Conservation (phyloP, 2,113 vertebrate species). For the Syngnathus typhle region DNA sequence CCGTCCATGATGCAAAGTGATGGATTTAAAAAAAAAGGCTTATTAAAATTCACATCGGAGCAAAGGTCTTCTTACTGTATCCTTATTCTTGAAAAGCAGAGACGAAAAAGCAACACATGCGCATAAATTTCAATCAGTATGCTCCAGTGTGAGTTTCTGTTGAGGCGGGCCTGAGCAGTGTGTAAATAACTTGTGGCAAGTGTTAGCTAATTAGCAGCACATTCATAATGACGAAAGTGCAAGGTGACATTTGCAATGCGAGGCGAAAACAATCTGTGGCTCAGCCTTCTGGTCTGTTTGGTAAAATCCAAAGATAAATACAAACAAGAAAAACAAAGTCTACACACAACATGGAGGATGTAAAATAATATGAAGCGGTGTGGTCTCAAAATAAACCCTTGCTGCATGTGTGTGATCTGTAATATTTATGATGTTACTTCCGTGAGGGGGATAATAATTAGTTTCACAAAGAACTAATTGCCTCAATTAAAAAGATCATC, state of each 20-base stretch:
- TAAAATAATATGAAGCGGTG: not conserved
- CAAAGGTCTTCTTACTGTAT: not conserved
- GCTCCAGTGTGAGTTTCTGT: constrained; percentile 11
- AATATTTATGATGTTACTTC: not conserved
- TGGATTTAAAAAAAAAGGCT: not conserved
- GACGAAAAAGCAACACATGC: not conserved
- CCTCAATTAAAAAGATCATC: not conserved
- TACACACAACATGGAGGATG: not conserved
- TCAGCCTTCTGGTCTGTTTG: not conserved
- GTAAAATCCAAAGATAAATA: not conserved
- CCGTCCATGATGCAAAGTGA: not conserved
- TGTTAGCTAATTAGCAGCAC: constrained; percentile 32
- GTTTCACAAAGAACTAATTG: too few species aligned
- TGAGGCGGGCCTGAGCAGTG: constrained; percentile 7
- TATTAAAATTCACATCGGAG: not conserved
- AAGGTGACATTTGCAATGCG: not conserved
- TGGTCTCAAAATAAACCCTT: not conserved
- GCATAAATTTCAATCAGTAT: not conserved
- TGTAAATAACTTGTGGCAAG: constrained; percentile 19
- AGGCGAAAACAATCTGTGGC: constrained; percentile 13
- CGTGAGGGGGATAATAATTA: not conserved
- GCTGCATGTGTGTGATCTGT: too few species aligned
- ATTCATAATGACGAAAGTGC: constrained; percentile 2
- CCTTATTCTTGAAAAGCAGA: not conserved
- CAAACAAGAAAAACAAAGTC: not conserved